These are phyloP conservation scores for Lasius platythorax DNA, from an alignment of 2,888 invertebrate genomes.

Conservation along the genomic window DNA sequence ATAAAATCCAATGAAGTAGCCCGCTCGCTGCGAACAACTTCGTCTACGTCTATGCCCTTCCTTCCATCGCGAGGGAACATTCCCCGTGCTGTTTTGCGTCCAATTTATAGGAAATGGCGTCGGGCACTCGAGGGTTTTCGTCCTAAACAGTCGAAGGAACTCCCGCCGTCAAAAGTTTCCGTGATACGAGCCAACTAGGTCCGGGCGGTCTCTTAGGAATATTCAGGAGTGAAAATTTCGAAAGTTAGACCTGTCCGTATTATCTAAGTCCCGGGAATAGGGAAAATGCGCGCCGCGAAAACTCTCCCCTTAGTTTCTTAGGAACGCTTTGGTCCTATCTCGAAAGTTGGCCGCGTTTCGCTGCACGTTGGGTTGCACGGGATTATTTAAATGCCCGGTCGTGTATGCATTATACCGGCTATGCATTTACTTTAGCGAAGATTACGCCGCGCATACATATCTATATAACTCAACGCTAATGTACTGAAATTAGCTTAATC, in stretches of 20 bases:
- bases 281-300: slow-evolving; percentile 36
- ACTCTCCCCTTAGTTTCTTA: slow-evolving; percentile 38
- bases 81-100: slow-evolving; percentile 73
- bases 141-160: slow-evolving; percentile 60
- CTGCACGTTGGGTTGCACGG: neutral
- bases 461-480: slow-evolving; percentile 43
- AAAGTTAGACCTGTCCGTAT: slow-evolving; percentile 49
- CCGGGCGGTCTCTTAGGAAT: slow-evolving; percentile 41
- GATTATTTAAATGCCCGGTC: slow-evolving; percentile 38
- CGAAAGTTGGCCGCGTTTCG: slow-evolving; percentile 30
- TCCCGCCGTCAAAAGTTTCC: slow-evolving; percentile 55
- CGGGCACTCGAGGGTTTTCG: slow-evolving; percentile 61
- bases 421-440: slow-evolving; percentile 39
- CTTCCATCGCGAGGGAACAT: slow-evolving; percentile 65
- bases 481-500: slow-evolving; percentile 54
- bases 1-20: neutral
- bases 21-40: neutral
- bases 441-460: slow-evolving; percentile 23
- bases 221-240: slow-evolving; percentile 53
- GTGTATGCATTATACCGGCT: neutral
- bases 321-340: slow-evolving; percentile 17
- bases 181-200: slow-evolving; percentile 48
- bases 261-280: slow-evolving; percentile 43
- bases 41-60: neutral
- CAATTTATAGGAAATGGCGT: slow-evolving; percentile 74